These are phyloP conservation scores for Anorthoa munda DNA, from an alignment of 2,888 invertebrate species.

Conservation along the genomic window DNA sequence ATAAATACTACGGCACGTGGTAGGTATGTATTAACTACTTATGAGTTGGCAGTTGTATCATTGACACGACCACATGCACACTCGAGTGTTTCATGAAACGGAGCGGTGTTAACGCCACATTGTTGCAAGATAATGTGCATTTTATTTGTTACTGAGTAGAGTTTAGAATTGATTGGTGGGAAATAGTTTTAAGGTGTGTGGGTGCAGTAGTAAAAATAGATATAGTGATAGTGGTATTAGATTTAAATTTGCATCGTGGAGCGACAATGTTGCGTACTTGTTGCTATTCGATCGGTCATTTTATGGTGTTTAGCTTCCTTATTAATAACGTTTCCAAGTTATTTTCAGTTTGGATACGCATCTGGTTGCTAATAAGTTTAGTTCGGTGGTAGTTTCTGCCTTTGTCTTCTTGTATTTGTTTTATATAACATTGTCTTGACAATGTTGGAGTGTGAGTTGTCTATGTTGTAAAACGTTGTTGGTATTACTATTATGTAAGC, in stretches of 20 bases:
- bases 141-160: constrained; percentile 51
- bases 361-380: constrained; percentile 42
- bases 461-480: constrained; percentile 6
- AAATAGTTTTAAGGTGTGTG: constrained; percentile 60
- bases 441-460: background rate
- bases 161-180: constrained; percentile 52
- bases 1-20: constrained; percentile 80
- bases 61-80: constrained; percentile 70
- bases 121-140: constrained; percentile 52
- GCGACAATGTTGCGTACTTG: constrained; percentile 81
- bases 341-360: constrained; percentile 55
- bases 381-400: background rate
- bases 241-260: constrained; percentile 80
- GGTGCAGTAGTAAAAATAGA: constrained; percentile 77
- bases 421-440: constrained; percentile 6
- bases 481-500: background rate
- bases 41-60: constrained; percentile 81
- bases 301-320: constrained; percentile 78
- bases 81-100: constrained; percentile 43
- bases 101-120: constrained; percentile 57
- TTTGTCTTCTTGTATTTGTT: constrained; percentile 4
- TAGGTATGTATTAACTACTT: constrained; percentile 72
- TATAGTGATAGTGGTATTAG: constrained; percentile 77
- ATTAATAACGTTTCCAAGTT: constrained; percentile 75
- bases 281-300: constrained; percentile 74